phyloP scores from a whole-genome alignment of 2,888 invertebrate genomes.

The Allolobophora icterica region DNA sequence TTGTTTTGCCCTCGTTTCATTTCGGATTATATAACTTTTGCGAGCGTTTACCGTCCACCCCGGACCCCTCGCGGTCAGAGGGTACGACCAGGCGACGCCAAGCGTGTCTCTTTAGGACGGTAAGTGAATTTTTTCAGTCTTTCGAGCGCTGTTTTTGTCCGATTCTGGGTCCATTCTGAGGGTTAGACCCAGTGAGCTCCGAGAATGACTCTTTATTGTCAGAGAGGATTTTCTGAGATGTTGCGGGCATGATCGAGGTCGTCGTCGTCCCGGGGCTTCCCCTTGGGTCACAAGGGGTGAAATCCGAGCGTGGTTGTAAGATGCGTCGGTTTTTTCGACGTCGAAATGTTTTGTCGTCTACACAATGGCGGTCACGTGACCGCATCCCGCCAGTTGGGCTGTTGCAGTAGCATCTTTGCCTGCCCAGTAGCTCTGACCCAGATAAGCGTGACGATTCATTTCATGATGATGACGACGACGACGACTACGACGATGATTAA shows the following conservation, averaged over 20 bases:
- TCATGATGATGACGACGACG: neutral
- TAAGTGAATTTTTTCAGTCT: neutral
- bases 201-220: neutral
- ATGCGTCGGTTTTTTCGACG: slow-evolving; percentile 13
- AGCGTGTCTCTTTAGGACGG: neutral
- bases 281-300: neutral
- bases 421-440: slow-evolving; percentile 14
- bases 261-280: neutral
- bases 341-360: neutral
- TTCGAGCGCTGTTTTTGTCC: neutral
- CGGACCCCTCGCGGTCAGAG: neutral
- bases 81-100: neutral
- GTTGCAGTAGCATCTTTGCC: neutral
- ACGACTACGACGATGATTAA: neutral
- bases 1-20: slow-evolving; percentile 9
- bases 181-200: neutral
- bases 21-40: neutral
- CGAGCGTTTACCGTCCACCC: neutral
- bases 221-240: neutral
- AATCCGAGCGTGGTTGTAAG: neutral
- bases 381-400: slow-evolving; percentile 2
- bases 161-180: neutral
- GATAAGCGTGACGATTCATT: neutral
- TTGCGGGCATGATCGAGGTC: neutral
- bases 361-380: slow-evolving; percentile 30